phyloP scores from a whole-genome alignment of 2,797 vertebrate species.

The Prunella strophiata region DNA sequence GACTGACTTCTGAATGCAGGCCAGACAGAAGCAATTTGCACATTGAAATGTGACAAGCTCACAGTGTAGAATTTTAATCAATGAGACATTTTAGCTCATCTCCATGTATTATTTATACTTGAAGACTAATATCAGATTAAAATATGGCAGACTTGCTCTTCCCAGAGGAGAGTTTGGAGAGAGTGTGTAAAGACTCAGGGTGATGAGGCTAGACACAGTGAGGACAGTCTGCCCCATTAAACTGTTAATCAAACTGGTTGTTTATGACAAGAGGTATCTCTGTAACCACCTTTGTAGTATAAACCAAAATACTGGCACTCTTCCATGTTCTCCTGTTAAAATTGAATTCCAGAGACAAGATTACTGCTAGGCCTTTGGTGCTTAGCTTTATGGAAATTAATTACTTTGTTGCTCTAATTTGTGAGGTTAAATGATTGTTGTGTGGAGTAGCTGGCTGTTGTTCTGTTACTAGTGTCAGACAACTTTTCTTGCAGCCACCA shows the following conservation, averaged over 20 bases:
- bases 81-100: slow-evolving; percentile 57
- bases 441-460: background rate
- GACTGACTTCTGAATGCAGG: slow-evolving; percentile 53
- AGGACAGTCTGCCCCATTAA: background rate
- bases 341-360: background rate
- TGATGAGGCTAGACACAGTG: background rate
- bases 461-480: background rate
- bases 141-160: slow-evolving; percentile 20
- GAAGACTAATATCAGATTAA: slow-evolving; percentile 42
- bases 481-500: background rate
- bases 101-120: slow-evolving; percentile 65
- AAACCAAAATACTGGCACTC: background rate
- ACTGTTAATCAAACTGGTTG: background rate
- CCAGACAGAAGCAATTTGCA: slow-evolving; percentile 65
- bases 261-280: background rate
- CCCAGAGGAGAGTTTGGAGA: background rate
- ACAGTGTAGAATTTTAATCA: slow-evolving; percentile 62
- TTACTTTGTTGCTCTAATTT: background rate
- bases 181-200: background rate
- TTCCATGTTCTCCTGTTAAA: background rate
- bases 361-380: background rate
- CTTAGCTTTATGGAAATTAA: background rate
- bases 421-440: background rate
- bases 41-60: slow-evolving; percentile 60
- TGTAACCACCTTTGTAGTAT: background rate